Percentiles rank a stretch among this genome's conserved stretches.
Conservation (phyloP, 2,888 invertebrate genomes). For the Archaeoteleia sp. region DNA sequence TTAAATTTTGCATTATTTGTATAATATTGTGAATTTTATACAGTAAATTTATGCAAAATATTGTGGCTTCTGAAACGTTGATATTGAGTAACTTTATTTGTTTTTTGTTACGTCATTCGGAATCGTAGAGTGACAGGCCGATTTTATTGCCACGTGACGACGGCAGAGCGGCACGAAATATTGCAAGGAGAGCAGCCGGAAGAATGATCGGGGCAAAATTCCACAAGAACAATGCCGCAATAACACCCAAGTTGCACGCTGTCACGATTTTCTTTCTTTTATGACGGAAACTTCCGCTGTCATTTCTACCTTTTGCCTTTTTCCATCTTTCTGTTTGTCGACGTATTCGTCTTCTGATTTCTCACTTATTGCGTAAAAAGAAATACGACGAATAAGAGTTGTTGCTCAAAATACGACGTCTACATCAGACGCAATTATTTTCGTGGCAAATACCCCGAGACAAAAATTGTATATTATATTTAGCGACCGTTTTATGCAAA, state of each 20-base stretch:
- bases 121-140: conserved; percentile 6
- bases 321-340: conserved; percentile 1
- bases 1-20: no score
- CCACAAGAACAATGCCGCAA: conserved; percentile 35
- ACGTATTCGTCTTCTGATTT: conserved; percentile 3
- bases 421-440: no score
- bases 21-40: no score
- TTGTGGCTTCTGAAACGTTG: no score
- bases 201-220: conserved; percentile 28
- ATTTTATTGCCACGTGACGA: conserved; percentile 15
- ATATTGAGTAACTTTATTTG: not conserved
- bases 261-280: conserved; percentile 36
- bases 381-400: not conserved
- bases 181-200: conserved; percentile 21
- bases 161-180: conserved; percentile 17
- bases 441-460: no score
- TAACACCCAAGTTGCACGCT: conserved; percentile 22
- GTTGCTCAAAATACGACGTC: no score
- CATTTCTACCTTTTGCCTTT: conserved; percentile 15
- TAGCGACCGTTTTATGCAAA: no score
- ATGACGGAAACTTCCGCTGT: conserved; percentile 25
- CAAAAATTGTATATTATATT: no score
- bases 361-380: conserved; percentile 9
- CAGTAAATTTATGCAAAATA: no score
- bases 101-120: conserved; percentile 7